Conservation (phyloP, 2,113 vertebrate species). For the Pachypanchax playfairii region DNA sequence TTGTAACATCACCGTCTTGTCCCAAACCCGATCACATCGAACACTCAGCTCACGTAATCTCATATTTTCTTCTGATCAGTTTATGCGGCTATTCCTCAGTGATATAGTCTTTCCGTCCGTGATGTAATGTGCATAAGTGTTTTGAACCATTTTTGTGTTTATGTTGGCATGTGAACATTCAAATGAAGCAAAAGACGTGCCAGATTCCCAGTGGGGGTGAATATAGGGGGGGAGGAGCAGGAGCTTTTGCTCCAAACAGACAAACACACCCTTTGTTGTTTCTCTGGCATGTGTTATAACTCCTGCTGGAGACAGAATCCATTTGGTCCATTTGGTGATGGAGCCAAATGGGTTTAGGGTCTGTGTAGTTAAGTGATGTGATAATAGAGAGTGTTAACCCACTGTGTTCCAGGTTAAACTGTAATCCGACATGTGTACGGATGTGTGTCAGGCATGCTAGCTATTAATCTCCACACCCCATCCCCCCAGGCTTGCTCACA, state of each 20-base stretch:
- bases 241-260: constrained; percentile 56
- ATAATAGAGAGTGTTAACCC: constrained; percentile 39
- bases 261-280: constrained; percentile 63
- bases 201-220: constrained; percentile 34
- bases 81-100: background rate
- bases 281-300: constrained; percentile 1
- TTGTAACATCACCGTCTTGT: no score
- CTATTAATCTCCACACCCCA: constrained; percentile 48
- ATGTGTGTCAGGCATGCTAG: constrained; percentile 28
- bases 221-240: constrained; percentile 23
- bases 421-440: constrained; percentile 5
- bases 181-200: constrained; percentile 44
- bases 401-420: constrained; percentile 16
- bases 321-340: constrained; percentile 50
- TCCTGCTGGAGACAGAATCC: constrained; percentile 47
- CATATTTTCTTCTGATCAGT: background rate
- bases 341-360: constrained; percentile 56
- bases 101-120: constrained; percentile 15
- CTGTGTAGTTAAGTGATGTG: constrained; percentile 39
- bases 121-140: background rate
- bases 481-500: constrained; percentile 31
- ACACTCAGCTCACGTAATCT: no score
- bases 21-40: no score
- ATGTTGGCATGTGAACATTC: constrained; percentile 30
- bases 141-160: constrained; percentile 13